These are phyloP conservation scores for Blastobasis adustella DNA, from an alignment of 2,888 invertebrate species.

Conservation along the genomic window DNA sequence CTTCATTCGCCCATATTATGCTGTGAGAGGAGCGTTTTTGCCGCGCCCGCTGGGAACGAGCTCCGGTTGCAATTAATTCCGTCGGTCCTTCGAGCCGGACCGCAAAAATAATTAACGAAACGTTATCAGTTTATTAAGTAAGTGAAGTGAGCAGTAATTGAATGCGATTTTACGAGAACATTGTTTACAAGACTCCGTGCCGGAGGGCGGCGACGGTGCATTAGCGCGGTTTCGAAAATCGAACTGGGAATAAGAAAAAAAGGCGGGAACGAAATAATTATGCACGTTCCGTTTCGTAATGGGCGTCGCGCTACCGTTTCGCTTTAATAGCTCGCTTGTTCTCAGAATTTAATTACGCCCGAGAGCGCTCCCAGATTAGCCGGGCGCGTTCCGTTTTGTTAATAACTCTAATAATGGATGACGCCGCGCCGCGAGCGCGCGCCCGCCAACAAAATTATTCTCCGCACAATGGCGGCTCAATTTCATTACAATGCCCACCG, in stretches of 20 bases:
- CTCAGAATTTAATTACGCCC: constrained; percentile 71
- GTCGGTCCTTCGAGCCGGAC: constrained; percentile 7
- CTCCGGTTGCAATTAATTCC: constrained; percentile 6
- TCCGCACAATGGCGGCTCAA: background rate
- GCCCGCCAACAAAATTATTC: constrained; percentile 24
- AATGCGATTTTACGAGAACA: constrained; percentile 69
- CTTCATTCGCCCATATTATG: too few species aligned
- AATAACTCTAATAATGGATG: constrained; percentile 70
- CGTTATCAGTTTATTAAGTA: constrained; percentile 47
- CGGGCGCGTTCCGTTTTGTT: constrained; percentile 64
- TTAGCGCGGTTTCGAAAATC: constrained; percentile 67
- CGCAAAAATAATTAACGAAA: constrained; percentile 41
- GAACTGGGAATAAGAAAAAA: constrained; percentile 60
- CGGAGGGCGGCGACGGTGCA: constrained; percentile 54
- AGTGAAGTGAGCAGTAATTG: constrained; percentile 54
- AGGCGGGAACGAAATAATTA: constrained; percentile 73
- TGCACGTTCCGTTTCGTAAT: constrained; percentile 72
- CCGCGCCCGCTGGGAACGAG: background rate
- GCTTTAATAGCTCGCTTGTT: constrained; percentile 71
- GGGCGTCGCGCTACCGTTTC: constrained; percentile 71
- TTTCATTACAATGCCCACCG: too few species aligned
- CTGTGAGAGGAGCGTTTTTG: background rate
- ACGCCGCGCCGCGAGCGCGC: constrained; percentile 56
- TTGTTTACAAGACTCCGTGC: constrained; percentile 69
- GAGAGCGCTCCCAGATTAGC: constrained; percentile 63